Evolutionary conservation across 2,113 vertebrate genomes (phyloP), one percentile per base, ranked within the genome.

Genomic region (Pelecanoides urinatrix): DNA sequence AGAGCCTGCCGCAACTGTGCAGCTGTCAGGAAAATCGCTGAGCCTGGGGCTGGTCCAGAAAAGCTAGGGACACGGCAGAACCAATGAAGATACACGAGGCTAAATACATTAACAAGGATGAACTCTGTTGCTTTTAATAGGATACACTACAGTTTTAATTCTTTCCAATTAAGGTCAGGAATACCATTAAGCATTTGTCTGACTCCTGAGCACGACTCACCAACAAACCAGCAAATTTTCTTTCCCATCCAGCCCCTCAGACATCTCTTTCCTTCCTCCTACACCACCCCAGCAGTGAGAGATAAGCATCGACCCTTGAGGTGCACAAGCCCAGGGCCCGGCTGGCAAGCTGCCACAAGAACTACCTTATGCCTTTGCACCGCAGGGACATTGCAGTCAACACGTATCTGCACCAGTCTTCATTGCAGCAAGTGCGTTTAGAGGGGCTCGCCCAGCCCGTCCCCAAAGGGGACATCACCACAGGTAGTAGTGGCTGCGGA

Each of bases 251-350:
- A 78, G 56, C 9, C 29, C 9, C 66, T 74, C 65, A 21, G 45
- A 30, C 19, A 20, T 4, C 15, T 25, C 25, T 21, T 45, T 53
- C 29, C 26, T 29, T 20, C 14, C 11, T 81, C 19, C 50, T 44
- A 63, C 1, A 4, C 20, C 38, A 53, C 8, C 11, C 12, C 10
- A 65, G 22, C 16, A 44, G 44, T 1, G 2, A 79, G 9, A 30
- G 44, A 47, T 13, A 22, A 65, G 52, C 12, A 68, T 8, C 12
- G 3, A 9, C 16, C 45, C 29, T 85, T 0, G 0, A 30, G 27
- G 34, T 36, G 34, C 45, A 26, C 0, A 0, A 88, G 47, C 27
- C 47, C 13, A 49, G 30, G 19, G 20, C 15, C 21, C 34, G 30
- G 38, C 34, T 34, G 7, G 25, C 18, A 67, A 53, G 50, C 27